Percentiles rank a stretch among this genome's conserved stretches.
These are phyloP conservation scores for Aplysina aerophoba DNA, from an alignment of 37 sponge, comb jelly and placozoan genomes.

Conservation along the genomic window DNA sequence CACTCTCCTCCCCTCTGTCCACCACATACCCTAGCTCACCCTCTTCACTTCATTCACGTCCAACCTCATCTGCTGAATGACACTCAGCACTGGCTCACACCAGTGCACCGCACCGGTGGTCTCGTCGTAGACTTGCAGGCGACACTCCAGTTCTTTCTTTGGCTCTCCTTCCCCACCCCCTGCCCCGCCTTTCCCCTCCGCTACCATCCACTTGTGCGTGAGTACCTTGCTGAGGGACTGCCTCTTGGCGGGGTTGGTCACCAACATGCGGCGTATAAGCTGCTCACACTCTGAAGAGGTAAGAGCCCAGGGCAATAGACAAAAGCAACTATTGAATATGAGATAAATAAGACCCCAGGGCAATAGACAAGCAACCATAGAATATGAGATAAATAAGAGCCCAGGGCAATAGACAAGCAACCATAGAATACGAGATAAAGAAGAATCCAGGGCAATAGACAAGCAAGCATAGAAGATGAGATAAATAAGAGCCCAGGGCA, in stretches of 20 bases:
- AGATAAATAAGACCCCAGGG: too few relatives aligned
- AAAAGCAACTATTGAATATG: too few relatives aligned
- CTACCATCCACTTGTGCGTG: slow-evolving; percentile 83
- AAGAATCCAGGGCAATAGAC: background rate
- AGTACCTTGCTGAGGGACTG: slow-evolving; percentile 66
- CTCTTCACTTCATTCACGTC: slow-evolving; percentile 20
- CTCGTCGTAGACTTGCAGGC: background rate
- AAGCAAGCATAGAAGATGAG: slow-evolving; percentile 20
- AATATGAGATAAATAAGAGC: too few relatives aligned
- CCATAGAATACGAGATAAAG: too few relatives aligned
- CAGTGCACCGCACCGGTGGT: slow-evolving; percentile 55
- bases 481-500: background rate
- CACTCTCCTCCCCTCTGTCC: too few relatives aligned
- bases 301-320: background rate
- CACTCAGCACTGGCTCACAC: slow-evolving; percentile 75
- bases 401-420: too few relatives aligned
- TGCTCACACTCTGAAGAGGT: slow-evolving; percentile 74
- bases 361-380: too few relatives aligned
- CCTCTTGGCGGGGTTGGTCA: slow-evolving; percentile 76
- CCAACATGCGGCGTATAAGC: slow-evolving; percentile 85
- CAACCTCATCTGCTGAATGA: too few relatives aligned
- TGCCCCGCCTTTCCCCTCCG: slow-evolving; percentile 13
- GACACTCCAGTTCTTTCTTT: background rate
- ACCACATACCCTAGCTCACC: slow-evolving; percentile 56
- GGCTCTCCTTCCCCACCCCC: background rate